phyloP scores from a whole-genome alignment of 1,140 invertebrate genomes.

The Lordiphosa collinella region DNA sequence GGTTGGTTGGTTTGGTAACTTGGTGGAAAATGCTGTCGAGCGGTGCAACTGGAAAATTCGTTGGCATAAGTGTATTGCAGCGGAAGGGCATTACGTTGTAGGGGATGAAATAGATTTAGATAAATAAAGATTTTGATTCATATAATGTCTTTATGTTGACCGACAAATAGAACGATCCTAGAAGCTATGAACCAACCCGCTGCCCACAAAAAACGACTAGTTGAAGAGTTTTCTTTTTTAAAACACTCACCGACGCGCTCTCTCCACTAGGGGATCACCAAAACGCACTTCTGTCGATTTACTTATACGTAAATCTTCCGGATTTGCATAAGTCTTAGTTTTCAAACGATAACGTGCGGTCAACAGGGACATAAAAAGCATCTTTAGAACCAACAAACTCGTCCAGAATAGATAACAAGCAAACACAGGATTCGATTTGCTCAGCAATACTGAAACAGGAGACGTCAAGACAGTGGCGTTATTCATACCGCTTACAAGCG shows the following conservation, averaged over 20 bases:
- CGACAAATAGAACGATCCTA: too few species aligned
- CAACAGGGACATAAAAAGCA: slow-evolving; percentile 80
- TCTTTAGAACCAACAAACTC: slow-evolving; percentile 81
- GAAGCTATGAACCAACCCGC: too few species aligned
- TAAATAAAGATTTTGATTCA: too few species aligned
- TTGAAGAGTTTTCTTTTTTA: not conserved
- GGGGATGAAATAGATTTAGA: too few species aligned
- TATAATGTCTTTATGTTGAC: too few species aligned
- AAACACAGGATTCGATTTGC: slow-evolving; percentile 79
- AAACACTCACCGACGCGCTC: slow-evolving; percentile 52
- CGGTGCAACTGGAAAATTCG: too few species aligned
- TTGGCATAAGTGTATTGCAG: too few species aligned
- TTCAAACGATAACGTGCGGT: slow-evolving; percentile 79
- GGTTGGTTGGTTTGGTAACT: too few species aligned
- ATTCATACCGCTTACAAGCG: too few species aligned
- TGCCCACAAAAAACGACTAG: too few species aligned
- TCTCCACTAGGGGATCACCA: slow-evolving; percentile 58
- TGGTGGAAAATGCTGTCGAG: too few species aligned
- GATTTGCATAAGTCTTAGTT: slow-evolving; percentile 71
- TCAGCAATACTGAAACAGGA: slow-evolving; percentile 22
- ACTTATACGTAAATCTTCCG: slow-evolving; percentile 49
- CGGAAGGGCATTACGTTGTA: too few species aligned
- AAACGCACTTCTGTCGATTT: slow-evolving; percentile 45
- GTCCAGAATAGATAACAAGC: slow-evolving; percentile 80
- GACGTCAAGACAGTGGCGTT: slow-evolving; percentile 1